Evolutionary conservation across 2,888 invertebrate species (phyloP).

Genomic region (Alentia gelatinosa): DNA sequence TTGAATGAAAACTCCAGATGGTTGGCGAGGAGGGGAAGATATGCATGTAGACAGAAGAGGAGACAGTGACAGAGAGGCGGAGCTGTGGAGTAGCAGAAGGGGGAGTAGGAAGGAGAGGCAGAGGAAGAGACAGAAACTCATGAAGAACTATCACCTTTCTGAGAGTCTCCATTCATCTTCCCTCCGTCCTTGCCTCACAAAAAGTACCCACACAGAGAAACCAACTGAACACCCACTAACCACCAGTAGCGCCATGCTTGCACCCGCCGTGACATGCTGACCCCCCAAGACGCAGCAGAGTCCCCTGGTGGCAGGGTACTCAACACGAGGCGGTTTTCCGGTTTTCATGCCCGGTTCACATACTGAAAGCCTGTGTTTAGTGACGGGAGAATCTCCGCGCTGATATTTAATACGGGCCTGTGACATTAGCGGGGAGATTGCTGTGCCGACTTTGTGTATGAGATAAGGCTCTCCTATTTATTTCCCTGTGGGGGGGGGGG

Average conservation of each 20-base stretch:
- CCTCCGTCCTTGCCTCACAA: too few relatives aligned
- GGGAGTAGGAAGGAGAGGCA: too few relatives aligned
- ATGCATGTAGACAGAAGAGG: background rate
- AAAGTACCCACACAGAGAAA: too few relatives aligned
- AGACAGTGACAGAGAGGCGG: too few relatives aligned
- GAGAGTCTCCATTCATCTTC: too few relatives aligned
- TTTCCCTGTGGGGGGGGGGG: background rate
- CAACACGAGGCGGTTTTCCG: background rate
- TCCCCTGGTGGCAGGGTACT: background rate
- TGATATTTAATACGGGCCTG: slow-evolving; percentile 43
- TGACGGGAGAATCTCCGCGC: background rate
- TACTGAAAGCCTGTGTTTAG: background rate
- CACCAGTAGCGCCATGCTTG: too few relatives aligned
- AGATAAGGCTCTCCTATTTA: background rate
- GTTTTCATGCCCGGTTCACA: background rate
- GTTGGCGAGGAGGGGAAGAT: too few relatives aligned
- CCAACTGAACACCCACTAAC: too few relatives aligned
- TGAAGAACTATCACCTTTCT: too few relatives aligned
- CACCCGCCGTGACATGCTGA: background rate
- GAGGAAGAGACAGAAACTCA: too few relatives aligned
- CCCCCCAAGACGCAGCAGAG: background rate
- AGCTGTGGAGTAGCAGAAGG: too few relatives aligned
- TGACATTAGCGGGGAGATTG: background rate
- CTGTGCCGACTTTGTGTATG: background rate
- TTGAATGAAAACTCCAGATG: slow-evolving; percentile 1